Evolutionary conservation across 2,888 invertebrate species (phyloP), one percentile per base, ranked within the genome.

Genomic region (Penaeus monodon): DNA sequence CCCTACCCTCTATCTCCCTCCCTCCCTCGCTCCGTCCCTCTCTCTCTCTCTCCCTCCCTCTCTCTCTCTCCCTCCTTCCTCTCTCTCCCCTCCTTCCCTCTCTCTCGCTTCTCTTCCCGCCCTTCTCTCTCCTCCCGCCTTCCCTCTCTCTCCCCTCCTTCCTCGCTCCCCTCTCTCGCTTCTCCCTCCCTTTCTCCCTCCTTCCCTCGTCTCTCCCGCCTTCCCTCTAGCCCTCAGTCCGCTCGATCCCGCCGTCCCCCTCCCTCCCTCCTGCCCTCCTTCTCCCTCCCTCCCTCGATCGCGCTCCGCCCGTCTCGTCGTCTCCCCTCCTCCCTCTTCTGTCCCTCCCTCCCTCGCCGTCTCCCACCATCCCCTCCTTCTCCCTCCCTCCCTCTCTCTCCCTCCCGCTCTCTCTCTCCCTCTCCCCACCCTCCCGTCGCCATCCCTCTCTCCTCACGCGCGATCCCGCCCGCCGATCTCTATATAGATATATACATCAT

Each of bases 361-460:
- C 1, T 8, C 24, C 33, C 33, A 0, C 6, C 38, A 4, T 38
- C 6, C 6, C 38, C 38, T 38, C 38, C 10, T 17, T 17, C 17
- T 57, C 17, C 1, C 14, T 57, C 0, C 17, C 17, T 57, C 3
- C 17, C 57, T 57, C 17, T 12, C 12, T 77, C 27, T 77, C 44
- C 57, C 77, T 49, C 44, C 24, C 33, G 8, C 44, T 77, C 77
- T n/a, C n/a, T 77, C n/a, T 49, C 77, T 77, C 49, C 57, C 77
- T 77, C n/a, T 77, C 77, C 20, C 24, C 38, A 22, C n/a, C 57
- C n/a, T 20, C 22, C 22, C 44, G 6, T 44, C 44, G 4, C 27
- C 76, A 22, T 24, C 22, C 17, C 24, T 49, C 17, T n/a, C 8
- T n/a, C 74, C 27, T 38, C 6, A n/a, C n/a, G n/a, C n/a, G n/a